Conservation (phyloP, 2,888 invertebrate species). For the Carabus problematicus region DNA sequence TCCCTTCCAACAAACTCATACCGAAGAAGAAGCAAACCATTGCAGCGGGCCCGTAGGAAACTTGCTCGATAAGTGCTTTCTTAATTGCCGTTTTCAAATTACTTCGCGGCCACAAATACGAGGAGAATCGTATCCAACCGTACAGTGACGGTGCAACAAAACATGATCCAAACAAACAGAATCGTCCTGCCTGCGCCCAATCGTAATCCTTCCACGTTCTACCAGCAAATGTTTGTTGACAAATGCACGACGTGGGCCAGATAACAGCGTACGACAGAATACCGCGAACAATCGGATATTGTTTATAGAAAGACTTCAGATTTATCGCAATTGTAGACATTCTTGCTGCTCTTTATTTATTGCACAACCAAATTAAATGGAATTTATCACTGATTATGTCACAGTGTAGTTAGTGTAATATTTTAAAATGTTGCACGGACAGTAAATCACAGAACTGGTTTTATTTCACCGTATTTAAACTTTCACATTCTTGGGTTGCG, state of each 20-base stretch:
- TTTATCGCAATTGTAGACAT: constrained; percentile 25
- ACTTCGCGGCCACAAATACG: constrained; percentile 76
- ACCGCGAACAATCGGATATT: constrained; percentile 66
- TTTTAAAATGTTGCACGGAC: no score
- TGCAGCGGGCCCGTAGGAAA: constrained; percentile 68
- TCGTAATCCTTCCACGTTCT: constrained; percentile 71
- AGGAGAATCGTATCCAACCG: constrained; percentile 80
- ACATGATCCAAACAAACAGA: constrained; percentile 79
- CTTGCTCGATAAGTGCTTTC: constrained; percentile 69
- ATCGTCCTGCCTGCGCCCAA: constrained; percentile 74
- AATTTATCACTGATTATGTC: neutral
- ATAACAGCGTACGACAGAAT: constrained; percentile 75
- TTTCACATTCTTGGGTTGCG: neutral
- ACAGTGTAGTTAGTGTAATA: neutral
- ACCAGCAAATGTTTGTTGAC: constrained; percentile 75
- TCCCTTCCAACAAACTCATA: constrained; percentile 67
- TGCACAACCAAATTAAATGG: neutral
- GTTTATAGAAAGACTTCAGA: constrained; percentile 45
- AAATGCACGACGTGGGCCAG: constrained; percentile 76
- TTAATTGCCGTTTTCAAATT: constrained; percentile 73
- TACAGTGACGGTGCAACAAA: constrained; percentile 84
- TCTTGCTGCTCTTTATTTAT: constrained; percentile 8
- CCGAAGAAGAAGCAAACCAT: constrained; percentile 66
- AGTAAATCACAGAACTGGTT: no score
- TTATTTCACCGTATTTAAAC: constrained; percentile 5